These are phyloP conservation scores for Hypocryptadius cinnamomeus DNA, from an alignment of 2,113 vertebrate species.

Conservation along the genomic window DNA sequence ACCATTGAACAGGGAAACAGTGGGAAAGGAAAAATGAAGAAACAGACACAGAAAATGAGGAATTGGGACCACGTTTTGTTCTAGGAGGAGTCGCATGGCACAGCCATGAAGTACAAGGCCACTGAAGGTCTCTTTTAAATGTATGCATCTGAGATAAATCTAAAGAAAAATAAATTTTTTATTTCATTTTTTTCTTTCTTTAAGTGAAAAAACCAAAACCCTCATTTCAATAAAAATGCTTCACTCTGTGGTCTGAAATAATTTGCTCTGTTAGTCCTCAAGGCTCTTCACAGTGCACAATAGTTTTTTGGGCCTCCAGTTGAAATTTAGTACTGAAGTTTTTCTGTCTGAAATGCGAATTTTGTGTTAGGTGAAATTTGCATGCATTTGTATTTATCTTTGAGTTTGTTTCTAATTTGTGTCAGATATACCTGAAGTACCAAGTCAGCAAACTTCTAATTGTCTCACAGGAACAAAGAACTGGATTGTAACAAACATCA, in stretches of 20 bases:
- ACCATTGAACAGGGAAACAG: neutral
- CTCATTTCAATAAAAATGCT: neutral
- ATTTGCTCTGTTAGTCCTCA: neutral
- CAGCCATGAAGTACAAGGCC: neutral
- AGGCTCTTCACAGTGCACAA: neutral
- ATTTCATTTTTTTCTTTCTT: neutral
- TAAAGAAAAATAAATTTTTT: too few species aligned
- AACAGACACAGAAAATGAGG: neutral
- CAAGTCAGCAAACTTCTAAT: neutral
- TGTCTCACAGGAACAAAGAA: neutral
- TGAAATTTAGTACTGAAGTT: neutral
- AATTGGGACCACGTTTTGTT: neutral
- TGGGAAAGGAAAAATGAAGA: neutral
- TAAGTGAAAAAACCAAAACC: neutral
- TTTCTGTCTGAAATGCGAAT: neutral
- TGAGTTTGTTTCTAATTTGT: neutral
- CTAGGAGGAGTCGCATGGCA: neutral
- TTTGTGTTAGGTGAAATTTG: neutral
- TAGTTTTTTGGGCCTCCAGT: accelerated
- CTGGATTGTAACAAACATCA: neutral
- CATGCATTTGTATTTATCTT: neutral
- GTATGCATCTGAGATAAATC: accelerated
- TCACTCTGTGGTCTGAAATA: neutral
- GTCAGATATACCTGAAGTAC: neutral
- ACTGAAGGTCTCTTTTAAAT: neutral